These are phyloP conservation scores for Petrolisthes manimaculis DNA, from an alignment of 2,888 invertebrate species.

Conservation along the genomic window DNA sequence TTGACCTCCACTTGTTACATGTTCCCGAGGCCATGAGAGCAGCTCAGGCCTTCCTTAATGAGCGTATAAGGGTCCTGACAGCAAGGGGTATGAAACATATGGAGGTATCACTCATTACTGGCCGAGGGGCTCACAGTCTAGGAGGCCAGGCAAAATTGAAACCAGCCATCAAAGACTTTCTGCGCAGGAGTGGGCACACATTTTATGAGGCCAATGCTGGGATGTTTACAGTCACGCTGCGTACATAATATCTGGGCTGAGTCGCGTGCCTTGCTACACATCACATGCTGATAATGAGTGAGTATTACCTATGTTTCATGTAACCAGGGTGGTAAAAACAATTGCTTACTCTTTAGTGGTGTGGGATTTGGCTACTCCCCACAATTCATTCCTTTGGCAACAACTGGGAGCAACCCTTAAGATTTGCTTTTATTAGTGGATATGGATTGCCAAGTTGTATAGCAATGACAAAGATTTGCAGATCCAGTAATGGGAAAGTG, in stretches of 20 bases:
- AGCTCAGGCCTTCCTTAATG: slow-evolving; percentile 56
- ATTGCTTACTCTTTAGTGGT: too few species aligned
- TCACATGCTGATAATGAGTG: too few species aligned
- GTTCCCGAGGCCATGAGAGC: slow-evolving; percentile 80
- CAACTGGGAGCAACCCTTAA: too few species aligned
- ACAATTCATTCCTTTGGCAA: too few species aligned
- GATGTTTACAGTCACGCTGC: slow-evolving; percentile 44
- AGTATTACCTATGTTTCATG: too few species aligned
- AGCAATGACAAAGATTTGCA: too few species aligned
- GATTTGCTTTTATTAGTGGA: too few species aligned
- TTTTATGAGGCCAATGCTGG: slow-evolving; percentile 53
- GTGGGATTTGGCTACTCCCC: too few species aligned
- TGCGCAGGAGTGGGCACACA: slow-evolving; percentile 42
- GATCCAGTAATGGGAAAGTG: too few species aligned
- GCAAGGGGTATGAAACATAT: slow-evolving; percentile 40
- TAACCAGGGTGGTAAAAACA: too few species aligned
- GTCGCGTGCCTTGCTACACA: not conserved
- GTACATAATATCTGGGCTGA: not conserved
- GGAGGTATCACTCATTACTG: slow-evolving; percentile 62
- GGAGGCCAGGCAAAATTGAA: slow-evolving; percentile 54
- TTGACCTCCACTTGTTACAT: slow-evolving; percentile 85
- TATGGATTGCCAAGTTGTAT: too few species aligned
- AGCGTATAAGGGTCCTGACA: slow-evolving; percentile 41
- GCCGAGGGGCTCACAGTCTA: slow-evolving; percentile 56
- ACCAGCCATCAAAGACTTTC: slow-evolving; percentile 58